Conservation (phyloP, 2,797 vertebrate species). For the Euthynnus affinis region DNA sequence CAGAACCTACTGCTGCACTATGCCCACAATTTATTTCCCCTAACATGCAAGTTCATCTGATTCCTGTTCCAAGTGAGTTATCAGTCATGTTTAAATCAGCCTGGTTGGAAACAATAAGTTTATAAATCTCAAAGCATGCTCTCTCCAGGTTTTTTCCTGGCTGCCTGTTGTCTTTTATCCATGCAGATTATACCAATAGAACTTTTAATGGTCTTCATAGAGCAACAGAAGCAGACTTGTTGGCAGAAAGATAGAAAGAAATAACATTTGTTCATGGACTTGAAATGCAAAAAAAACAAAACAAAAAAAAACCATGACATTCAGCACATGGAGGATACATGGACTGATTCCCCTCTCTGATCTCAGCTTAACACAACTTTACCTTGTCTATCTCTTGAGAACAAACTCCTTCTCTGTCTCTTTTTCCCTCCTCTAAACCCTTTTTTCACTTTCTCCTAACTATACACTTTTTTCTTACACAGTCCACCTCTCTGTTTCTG, state of each 20-base stretch:
- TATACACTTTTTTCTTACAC: too few relatives aligned
- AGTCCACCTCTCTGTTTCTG: constrained; percentile 22
- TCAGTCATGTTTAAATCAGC: background rate
- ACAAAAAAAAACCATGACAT: constrained; percentile 50
- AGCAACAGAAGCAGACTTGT: too few relatives aligned
- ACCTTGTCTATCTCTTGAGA: constrained; percentile 58
- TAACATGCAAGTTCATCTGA: background rate
- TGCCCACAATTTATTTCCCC: constrained; percentile 4
- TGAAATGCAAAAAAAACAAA: constrained; percentile 30
- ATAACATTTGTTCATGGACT: background rate
- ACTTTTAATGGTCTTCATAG: background rate
- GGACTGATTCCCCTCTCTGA: constrained; percentile 68
- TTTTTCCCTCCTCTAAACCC: constrained; percentile 19
- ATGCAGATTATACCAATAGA: background rate
- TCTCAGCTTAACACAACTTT: constrained; percentile 73
- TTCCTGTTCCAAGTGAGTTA: background rate
- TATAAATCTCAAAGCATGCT: background rate
- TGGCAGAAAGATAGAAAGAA: too few relatives aligned
- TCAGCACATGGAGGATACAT: constrained; percentile 62
- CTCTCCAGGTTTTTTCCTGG: background rate
- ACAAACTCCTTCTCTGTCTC: constrained; percentile 25
- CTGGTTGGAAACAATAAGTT: background rate
- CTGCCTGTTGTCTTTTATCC: background rate
- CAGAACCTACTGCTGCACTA: background rate
- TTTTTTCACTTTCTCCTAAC: constrained; percentile 25